These are phyloP conservation scores for Okapia johnstoni DNA, from an alignment of 2,113 vertebrate genomes.

Conservation along the genomic window DNA sequence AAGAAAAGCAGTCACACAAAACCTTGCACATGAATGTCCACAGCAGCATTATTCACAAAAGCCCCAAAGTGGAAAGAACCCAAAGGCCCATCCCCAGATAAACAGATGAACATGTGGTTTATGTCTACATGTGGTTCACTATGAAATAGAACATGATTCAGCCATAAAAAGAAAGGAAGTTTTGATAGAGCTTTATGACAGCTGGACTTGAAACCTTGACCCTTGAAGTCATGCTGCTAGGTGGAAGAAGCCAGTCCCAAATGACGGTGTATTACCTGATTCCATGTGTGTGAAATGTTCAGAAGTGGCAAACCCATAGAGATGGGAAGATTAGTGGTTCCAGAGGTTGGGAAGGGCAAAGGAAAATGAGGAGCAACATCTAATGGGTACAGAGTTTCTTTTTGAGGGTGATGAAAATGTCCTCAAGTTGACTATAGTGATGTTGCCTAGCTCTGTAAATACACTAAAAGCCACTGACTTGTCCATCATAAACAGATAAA, in stretches of 20 bases:
- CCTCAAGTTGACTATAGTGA: neutral
- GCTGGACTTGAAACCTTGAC: neutral
- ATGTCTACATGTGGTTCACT: neutral
- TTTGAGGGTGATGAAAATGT: neutral
- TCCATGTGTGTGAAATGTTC: neutral
- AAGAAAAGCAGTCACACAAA: neutral
- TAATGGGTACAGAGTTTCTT: neutral
- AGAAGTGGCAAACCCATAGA: neutral
- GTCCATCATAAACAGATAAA: neutral
- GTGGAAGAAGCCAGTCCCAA: neutral
- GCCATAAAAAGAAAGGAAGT: neutral
- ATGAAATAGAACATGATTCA: neutral
- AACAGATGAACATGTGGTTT: neutral
- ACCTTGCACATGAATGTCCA: neutral
- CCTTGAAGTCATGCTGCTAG: neutral
- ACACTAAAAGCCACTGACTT: neutral
- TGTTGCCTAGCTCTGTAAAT: neutral
- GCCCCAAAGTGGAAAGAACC: neutral
- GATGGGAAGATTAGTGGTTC: neutral
- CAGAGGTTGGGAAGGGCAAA: neutral
- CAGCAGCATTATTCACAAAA: neutral
- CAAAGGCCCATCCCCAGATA: too few species aligned
- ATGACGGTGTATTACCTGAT: accelerated
- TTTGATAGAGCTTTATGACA: accelerated
- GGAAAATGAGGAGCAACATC: neutral